Base-by-base conservation (phyloP, 2,797 vertebrate genomes). In the Neosilurus hyrtlii region DNA sequence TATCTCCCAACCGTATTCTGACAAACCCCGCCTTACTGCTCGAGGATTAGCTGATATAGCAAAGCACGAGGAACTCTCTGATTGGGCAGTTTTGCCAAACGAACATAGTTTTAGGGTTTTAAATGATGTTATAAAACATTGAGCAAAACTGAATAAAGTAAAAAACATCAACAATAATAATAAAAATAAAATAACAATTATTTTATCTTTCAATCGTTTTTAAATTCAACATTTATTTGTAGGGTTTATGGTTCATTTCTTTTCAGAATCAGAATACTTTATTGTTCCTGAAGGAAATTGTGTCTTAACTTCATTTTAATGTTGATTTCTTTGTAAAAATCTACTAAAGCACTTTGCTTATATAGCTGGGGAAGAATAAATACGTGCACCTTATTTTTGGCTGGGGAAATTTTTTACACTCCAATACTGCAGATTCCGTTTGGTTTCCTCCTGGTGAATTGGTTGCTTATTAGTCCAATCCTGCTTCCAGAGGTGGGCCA, bases 1-100 rank as follows among this genome's bases (percentile, higher is more conserved):
- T 0, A 14, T 72, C 6, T 81, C 57, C 68, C 67, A 59, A 20
- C 67, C 16, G 15, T 68, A 49, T 72, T 72, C 10, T 30, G 54
- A 49, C n/a, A 71, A 71, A 30, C 2, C 37, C 79, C 79, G 68
- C 79, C 79, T 57, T 70, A 0, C 79, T 72, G 54, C 14, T 52
- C 16, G 2, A n/a, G n/a, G 56, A 72, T 72, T 81, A 56, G 79
- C 20, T 62, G 57, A 26, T 0, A 62, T 12, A 30, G 0, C 37
- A 51, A 10, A 9, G 68, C 65, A 81, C 68, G 54, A 52, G n/a
- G 56, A 62, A 52, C 14, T 18, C 10, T 15, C n/a, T 61, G 35
- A 81, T 72, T 81, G 67, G 67, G 20, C 56, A 8, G 51, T 56
- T 30, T 51, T 68, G 18, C 10, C 4, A 68, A 62, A 49, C 74